These are phyloP conservation scores for Thaleichthys pacificus DNA, from an alignment of 2,797 vertebrate species.

Conservation along the genomic window DNA sequence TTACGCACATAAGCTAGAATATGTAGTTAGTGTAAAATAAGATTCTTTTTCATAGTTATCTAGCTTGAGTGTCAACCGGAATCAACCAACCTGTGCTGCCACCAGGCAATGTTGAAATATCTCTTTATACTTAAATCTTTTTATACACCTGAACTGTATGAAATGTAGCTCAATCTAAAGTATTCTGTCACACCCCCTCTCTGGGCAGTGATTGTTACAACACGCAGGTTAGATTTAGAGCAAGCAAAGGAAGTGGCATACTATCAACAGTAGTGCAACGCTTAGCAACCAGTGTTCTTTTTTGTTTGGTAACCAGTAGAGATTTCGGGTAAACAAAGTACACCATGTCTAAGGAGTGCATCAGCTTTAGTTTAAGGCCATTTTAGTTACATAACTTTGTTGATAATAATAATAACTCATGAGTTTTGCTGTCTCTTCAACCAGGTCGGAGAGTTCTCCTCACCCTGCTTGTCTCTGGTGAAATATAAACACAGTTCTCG, in stretches of 20 bases:
- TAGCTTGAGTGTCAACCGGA: neutral
- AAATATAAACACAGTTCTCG: slow-evolving; percentile 20
- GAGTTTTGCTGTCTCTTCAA: slow-evolving; percentile 3
- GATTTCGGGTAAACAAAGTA: slow-evolving; percentile 37
- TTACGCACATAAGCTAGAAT: neutral
- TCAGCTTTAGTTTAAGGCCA: slow-evolving; percentile 34
- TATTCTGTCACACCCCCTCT: slow-evolving; percentile 3
- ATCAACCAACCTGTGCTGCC: neutral
- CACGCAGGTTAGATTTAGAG: slow-evolving; percentile 10
- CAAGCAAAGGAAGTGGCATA: slow-evolving; percentile 22
- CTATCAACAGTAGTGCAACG: slow-evolving; percentile 18
- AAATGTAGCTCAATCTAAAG: neutral
- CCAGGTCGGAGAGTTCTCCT: slow-evolving; percentile 37
- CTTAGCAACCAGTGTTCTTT: slow-evolving; percentile 3
- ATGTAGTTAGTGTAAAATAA: neutral
- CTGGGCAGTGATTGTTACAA: slow-evolving; percentile 18
- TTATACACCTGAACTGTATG: neutral
- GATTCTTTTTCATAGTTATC: no score
- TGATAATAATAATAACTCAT: slow-evolving; percentile 3
- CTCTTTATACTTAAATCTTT: neutral
- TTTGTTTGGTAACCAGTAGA: slow-evolving; percentile 17
- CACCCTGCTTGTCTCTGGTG: slow-evolving; percentile 32
- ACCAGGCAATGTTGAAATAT: neutral
- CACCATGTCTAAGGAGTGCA: slow-evolving; percentile 22
- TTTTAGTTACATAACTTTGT: slow-evolving; percentile 21